Base-by-base conservation (phyloP, 92 coral and sea anemone species). In the Porites evermanni region DNA sequence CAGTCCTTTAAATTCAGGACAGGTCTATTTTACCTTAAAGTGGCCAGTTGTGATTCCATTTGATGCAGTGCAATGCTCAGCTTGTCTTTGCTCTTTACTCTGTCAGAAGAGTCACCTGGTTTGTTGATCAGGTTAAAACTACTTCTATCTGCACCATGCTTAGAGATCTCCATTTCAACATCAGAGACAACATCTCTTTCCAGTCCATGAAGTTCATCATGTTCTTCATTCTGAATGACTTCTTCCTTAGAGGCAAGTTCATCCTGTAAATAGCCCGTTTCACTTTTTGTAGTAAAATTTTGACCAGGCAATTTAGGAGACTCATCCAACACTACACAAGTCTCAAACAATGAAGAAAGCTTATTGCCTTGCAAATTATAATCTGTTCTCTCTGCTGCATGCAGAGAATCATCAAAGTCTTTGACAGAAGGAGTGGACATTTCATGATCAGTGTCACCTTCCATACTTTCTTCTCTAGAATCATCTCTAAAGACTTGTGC, bases 21-120 rank as follows among this genome's bases (percentile, higher is more conserved):
- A 29, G 58, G 38, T 10, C 38, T 60, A 54, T 7, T 11, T 75
- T 76, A 85, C 88, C 88, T 85, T 21, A 85, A 59, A 67, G 63
- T 64, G 53, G 61, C 21, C 6, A 85, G 83, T 18, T 85, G 68
- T 44, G 63, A 68, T 58, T 85, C 54, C 75, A 67, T 64, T 7
- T 52, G 74, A 16, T 54, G 76, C 51, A 85, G 10, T 14, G 21
- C 59, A 67, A 53, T 29, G 68, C 9, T 68, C 1, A 75, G 84
- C 61, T 77, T 77, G 12, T 67, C 53, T 7, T 21, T 10, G 53
- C 65, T 53, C 44, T 44, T 74, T 11, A 53, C 16, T 12, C 64
- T 20, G 54, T n/a, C 8, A 13, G 64, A 53, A 74, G 20, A 53
- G n/a, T 74, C 10, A 56, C 13, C 61, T 11, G 78, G 18, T 70